Percentiles rank a stretch among this genome's conserved stretches.
phyloP scores from a whole-genome alignment of 2,797 vertebrate genomes.

The Gymnothorax javanicus region DNA sequence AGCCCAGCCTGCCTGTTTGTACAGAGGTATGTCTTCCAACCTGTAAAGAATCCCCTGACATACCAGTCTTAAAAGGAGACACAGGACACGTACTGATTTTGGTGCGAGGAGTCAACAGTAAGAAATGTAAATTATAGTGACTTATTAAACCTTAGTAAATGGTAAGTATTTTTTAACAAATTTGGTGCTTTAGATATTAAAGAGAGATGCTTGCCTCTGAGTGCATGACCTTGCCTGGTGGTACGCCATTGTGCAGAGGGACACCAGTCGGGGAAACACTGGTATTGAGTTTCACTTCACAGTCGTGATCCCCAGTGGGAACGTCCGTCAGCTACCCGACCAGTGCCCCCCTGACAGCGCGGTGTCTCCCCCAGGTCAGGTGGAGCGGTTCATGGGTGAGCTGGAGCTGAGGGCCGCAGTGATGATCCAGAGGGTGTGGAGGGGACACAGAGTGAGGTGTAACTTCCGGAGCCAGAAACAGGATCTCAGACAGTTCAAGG shows the following conservation, averaged over 20 bases:
- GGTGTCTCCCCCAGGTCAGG: conserved; percentile 71
- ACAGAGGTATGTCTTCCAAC: background rate
- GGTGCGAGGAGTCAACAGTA: too few species aligned
- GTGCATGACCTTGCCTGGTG: too few species aligned
- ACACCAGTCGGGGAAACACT: too few species aligned
- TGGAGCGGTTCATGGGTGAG: conserved; percentile 81
- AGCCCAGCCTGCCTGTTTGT: background rate
- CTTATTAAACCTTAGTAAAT: too few species aligned
- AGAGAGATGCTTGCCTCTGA: too few species aligned
- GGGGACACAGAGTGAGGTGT: conserved; percentile 79
- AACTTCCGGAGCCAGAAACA: conserved; percentile 68
- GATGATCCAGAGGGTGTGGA: conserved; percentile 87
- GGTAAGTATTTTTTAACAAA: too few species aligned
- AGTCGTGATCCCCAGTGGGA: background rate
- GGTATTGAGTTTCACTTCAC: background rate
- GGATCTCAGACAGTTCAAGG: conserved; percentile 47
- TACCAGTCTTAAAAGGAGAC: too few species aligned
- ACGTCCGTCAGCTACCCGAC: background rate
- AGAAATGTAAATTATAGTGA: too few species aligned
- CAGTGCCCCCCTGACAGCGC: background rate
- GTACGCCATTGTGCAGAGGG: too few species aligned
- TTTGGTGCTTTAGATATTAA: too few species aligned
- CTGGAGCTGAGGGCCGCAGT: conserved; percentile 81
- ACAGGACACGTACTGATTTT: too few species aligned
- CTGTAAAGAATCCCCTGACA: too few species aligned